A percentile compares a stretch with the other conserved stretches of the same genome.
phyloP scores from a whole-genome alignment of 2,113 vertebrate genomes.

The Macheiramphus alcinus region DNA sequence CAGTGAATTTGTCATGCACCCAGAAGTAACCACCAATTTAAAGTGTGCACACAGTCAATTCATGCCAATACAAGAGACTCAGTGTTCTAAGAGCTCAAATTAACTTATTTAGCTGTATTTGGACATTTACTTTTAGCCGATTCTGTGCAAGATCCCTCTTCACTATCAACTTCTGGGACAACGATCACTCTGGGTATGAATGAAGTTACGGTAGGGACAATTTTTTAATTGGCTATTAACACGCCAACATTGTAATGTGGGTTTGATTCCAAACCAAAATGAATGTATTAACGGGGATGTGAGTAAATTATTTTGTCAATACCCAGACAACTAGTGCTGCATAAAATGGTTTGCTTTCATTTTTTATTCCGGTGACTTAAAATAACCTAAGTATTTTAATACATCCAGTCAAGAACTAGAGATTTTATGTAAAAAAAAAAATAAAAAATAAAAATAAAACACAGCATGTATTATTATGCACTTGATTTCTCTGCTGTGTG shows the following conservation, averaged over 20 bases:
- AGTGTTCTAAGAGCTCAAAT: neutral
- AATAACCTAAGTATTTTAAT: conserved; percentile 77
- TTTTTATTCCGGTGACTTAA: conserved; percentile 70
- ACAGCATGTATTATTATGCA: conserved; percentile 86
- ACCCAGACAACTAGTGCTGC: conserved; percentile 71
- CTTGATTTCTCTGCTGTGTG: conserved; percentile 89
- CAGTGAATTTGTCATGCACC: neutral
- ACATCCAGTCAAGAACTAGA: conserved; percentile 69
- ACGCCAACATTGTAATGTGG: conserved; percentile 36
- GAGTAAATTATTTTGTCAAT: conserved; percentile 76
- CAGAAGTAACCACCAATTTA: conserved; percentile 11
- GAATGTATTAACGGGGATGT: conserved; percentile 71
- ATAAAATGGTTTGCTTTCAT: conserved; percentile 63
- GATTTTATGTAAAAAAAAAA: conserved; percentile 70
- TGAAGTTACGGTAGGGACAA: conserved; percentile 37
- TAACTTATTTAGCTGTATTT: conserved; percentile 67
- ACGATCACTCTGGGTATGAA: conserved; percentile 53
- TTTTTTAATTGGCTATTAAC: conserved; percentile 50
- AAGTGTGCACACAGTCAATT: neutral
- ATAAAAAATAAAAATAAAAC: conserved; percentile 54
- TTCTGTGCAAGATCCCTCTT: conserved; percentile 19
- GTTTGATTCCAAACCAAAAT: conserved; percentile 74
- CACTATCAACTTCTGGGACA: conserved; percentile 16
- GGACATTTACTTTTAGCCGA: conserved; percentile 18
- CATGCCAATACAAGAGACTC: conserved; percentile 22